Percentiles rank a stretch among this genome's conserved stretches.
phyloP scores from a whole-genome alignment of 2,113 vertebrate genomes.

The Empidonax alnorum region DNA sequence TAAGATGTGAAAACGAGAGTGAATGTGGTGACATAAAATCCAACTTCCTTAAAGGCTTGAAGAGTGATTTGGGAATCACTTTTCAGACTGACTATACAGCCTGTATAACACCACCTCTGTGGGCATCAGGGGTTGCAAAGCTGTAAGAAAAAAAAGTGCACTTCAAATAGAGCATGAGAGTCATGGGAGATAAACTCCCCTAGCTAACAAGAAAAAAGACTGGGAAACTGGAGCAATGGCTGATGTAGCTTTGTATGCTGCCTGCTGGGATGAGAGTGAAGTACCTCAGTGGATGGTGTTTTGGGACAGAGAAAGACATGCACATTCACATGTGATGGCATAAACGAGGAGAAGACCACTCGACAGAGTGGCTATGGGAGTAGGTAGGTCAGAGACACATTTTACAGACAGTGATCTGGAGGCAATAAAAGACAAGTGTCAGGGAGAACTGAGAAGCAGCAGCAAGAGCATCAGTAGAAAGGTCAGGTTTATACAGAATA shows the following conservation, averaged over 20 bases:
- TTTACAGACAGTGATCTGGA: neutral
- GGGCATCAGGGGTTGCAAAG: neutral
- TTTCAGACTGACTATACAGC: neutral
- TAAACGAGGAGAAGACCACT: neutral
- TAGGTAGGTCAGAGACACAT: neutral
- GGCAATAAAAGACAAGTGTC: neutral
- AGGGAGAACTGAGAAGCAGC: neutral
- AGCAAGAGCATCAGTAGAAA: neutral
- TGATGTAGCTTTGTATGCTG: neutral
- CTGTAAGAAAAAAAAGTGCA: neutral
- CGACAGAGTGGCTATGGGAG: neutral
- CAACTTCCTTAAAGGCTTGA: neutral
- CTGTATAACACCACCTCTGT: neutral
- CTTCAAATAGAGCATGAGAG: neutral
- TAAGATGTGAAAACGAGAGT: neutral
- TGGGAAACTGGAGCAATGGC: neutral
- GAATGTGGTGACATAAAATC: neutral
- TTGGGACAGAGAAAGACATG: neutral
- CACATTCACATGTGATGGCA: neutral
- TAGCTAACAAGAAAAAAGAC: neutral
- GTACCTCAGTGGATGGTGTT: neutral
- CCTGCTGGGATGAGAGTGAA: neutral
- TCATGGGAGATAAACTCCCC: neutral
- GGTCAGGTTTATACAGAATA: neutral
- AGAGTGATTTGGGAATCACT: neutral